Evolutionary conservation across 2,888 invertebrate genomes (phyloP).

Genomic region (Ophion slaviceki): DNA sequence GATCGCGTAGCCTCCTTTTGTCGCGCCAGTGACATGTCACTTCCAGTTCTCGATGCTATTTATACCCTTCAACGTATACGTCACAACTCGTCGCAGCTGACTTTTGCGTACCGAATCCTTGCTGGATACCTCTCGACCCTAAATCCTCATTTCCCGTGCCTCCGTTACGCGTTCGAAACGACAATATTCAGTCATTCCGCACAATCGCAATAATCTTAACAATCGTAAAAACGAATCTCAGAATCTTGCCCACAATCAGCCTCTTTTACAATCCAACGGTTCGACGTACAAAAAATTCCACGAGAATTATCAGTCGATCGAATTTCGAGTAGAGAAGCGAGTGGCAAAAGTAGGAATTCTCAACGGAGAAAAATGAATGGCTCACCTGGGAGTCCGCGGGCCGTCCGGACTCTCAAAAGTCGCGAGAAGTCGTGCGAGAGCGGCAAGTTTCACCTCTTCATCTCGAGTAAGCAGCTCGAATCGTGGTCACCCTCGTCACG

Average conservation of each 20-base stretch:
- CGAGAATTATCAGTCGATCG: no score
- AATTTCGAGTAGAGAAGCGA: not conserved
- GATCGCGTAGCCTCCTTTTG: conserved; percentile 42
- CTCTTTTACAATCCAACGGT: no score
- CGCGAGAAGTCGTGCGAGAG: conserved; percentile 54
- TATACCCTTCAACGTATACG: conserved; percentile 11
- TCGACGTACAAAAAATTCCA: no score
- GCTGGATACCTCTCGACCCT: no score
- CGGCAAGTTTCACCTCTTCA: conserved; percentile 54
- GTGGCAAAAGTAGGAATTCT: not conserved
- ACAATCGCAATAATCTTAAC: no score
- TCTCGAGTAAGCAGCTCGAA: not conserved
- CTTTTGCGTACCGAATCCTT: not conserved
- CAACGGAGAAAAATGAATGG: not conserved
- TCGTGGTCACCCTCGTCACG: not conserved
- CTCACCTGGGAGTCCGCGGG: conserved; percentile 60
- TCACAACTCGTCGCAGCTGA: not conserved
- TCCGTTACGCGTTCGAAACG: no score
- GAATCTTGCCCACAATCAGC: no score
- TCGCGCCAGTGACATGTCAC: conserved; percentile 51
- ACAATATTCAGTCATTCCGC: no score
- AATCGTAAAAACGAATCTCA: no score
- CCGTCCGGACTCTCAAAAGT: conserved; percentile 61
- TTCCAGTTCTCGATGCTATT: conserved; percentile 18
- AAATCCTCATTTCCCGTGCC: no score